Percentiles rank a stretch among this genome's conserved stretches.
Evolutionary conservation across 2,113 vertebrate species (phyloP).

Genomic region (Mungos mungo): DNA sequence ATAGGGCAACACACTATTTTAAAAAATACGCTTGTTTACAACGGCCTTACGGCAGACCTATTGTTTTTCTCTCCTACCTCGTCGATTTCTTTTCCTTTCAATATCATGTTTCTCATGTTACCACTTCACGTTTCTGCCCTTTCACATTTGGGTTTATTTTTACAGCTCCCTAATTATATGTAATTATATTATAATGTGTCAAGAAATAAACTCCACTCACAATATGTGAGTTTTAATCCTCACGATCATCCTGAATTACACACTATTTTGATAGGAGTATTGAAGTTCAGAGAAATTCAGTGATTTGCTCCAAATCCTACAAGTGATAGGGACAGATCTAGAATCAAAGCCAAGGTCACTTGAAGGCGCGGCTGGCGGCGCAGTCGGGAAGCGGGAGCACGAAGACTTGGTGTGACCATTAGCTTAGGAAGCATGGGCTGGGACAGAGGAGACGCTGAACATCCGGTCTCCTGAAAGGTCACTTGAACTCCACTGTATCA

Average conservation of each 20-base stretch:
- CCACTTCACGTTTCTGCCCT: background rate
- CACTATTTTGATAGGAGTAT: background rate
- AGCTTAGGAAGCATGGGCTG: background rate
- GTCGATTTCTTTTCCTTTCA: background rate
- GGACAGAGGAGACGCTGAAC: background rate
- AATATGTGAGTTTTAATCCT: background rate
- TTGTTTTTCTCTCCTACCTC: background rate
- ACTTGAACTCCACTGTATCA: background rate
- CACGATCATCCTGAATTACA: background rate
- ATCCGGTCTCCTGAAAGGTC: rapidly evolving
- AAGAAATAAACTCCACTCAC: background rate
- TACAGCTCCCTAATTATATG: background rate
- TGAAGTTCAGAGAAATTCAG: background rate
- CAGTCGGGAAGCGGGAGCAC: too few relatives aligned
- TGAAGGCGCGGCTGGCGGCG: background rate
- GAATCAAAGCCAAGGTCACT: background rate
- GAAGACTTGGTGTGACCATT: background rate
- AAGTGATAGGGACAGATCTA: background rate
- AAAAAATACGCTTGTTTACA: background rate
- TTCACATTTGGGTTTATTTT: background rate
- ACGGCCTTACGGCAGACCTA: background rate
- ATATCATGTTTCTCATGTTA: background rate
- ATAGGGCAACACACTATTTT: background rate
- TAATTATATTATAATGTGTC: background rate
- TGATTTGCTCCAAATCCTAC: background rate